Percentiles rank a stretch among this genome's conserved stretches.
phyloP scores from a whole-genome alignment of 2,797 vertebrate genomes.

The Heteromormyrus szaboi region DNA sequence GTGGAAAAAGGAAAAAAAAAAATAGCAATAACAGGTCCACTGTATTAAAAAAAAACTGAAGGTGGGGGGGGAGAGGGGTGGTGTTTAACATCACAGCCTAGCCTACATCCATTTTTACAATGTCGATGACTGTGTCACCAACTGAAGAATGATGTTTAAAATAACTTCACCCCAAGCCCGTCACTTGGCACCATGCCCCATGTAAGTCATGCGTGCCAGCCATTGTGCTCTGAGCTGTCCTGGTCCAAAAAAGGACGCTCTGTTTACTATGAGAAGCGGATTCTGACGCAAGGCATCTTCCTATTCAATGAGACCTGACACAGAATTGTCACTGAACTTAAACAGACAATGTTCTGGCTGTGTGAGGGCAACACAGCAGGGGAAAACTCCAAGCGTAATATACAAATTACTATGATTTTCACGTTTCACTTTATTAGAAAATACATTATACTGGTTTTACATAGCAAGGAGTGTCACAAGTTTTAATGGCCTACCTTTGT shows the following conservation, averaged over 20 bases:
- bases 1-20: background rate
- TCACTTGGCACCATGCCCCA: constrained; percentile 27
- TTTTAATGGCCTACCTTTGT: background rate
- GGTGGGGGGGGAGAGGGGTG: background rate
- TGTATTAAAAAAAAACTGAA: background rate
- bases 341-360: constrained; percentile 14
- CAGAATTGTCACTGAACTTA: constrained; percentile 9
- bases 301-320: constrained; percentile 15
- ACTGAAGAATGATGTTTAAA: background rate
- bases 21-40: background rate
- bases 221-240: background rate
- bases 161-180: background rate
- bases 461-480: background rate
- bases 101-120: background rate
- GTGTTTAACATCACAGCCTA: background rate
- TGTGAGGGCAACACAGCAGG: background rate
- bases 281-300: constrained; percentile 13
- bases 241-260: background rate
- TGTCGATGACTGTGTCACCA: background rate
- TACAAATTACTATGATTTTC: background rate
- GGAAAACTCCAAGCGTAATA: constrained; percentile 1
- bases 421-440: background rate
- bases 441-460: background rate
- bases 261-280: constrained; percentile 18
- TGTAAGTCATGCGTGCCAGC: constrained; percentile 26